These are phyloP conservation scores for Helicoverpa assulta DNA, from an alignment of 2,888 invertebrate genomes.

Conservation along the genomic window DNA sequence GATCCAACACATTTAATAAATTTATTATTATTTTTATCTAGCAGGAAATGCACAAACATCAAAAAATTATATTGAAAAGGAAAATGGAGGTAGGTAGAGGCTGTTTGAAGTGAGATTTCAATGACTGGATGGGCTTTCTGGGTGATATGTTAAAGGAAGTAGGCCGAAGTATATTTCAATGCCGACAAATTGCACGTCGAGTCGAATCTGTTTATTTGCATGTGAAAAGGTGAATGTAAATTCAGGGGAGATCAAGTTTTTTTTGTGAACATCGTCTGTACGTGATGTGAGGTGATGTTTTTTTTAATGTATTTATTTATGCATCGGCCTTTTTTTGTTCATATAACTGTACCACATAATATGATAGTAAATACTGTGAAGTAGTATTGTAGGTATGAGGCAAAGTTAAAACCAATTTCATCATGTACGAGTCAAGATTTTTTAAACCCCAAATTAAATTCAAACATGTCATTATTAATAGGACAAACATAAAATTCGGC, in stretches of 20 bases:
- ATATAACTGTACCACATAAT: too few species aligned
- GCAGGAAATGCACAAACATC: slow-evolving; percentile 30
- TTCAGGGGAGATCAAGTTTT: too few species aligned
- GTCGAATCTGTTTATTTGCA: background rate
- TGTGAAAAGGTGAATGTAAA: background rate
- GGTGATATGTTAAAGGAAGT: background rate
- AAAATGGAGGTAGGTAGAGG: slow-evolving; percentile 1
- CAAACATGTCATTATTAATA: background rate
- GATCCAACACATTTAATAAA: slow-evolving; percentile 3
- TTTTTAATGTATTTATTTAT: background rate
- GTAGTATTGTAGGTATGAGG: too few species aligned
- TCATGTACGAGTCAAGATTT: too few species aligned
- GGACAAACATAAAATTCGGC: background rate
- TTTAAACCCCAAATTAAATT: too few species aligned
- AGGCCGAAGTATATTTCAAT: background rate
- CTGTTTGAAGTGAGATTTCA: background rate
- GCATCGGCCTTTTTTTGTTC: background rate
- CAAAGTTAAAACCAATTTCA: too few species aligned
- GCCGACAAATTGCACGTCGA: slow-evolving; percentile 1
- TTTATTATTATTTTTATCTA: slow-evolving; percentile 19
- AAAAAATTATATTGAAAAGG: slow-evolving; percentile 14
- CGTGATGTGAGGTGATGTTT: background rate
- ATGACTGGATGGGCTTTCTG: slow-evolving; percentile 1
- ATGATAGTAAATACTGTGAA: too few species aligned
- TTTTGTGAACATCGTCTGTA: too few species aligned